phyloP scores from a whole-genome alignment of 2,113 vertebrate species.

The Boulengeromyrus knoepffleri region DNA sequence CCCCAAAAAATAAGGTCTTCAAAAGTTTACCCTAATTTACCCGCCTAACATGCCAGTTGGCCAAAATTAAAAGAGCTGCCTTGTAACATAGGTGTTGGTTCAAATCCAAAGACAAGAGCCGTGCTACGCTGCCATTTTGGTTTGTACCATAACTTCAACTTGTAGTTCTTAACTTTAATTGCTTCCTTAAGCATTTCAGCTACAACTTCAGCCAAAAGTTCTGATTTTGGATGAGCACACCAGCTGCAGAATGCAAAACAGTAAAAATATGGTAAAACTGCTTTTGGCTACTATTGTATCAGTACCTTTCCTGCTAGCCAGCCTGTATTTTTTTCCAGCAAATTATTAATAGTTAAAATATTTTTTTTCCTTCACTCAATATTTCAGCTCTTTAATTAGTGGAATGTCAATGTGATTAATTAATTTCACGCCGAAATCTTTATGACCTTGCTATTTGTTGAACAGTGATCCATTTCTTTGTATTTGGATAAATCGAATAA shows the following conservation, averaged over 20 bases:
- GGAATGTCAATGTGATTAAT: constrained; percentile 1
- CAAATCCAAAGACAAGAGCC: neutral
- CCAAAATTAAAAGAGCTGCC: neutral
- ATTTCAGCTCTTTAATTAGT: neutral
- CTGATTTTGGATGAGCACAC: neutral
- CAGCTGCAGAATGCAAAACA: neutral
- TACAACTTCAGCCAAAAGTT: neutral
- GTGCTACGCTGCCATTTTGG: neutral
- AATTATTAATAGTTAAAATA: neutral
- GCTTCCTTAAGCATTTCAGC: neutral
- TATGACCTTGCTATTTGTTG: neutral
- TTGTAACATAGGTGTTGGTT: neutral
- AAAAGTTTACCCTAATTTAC: neutral
- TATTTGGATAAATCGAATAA: neutral
- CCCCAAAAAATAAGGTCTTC: neutral
- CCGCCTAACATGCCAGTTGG: neutral
- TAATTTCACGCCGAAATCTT: neutral
- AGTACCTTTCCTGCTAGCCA: neutral
- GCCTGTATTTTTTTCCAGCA: neutral
- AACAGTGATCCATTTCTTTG: neutral
- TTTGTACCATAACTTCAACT: neutral
- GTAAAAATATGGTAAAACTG: neutral
- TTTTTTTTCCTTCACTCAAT: neutral
- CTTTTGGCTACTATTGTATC: neutral
- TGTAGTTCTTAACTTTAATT: neutral